Conservation (phyloP, 92 coral and sea anemone species). For the Zoanthus sociatus region DNA sequence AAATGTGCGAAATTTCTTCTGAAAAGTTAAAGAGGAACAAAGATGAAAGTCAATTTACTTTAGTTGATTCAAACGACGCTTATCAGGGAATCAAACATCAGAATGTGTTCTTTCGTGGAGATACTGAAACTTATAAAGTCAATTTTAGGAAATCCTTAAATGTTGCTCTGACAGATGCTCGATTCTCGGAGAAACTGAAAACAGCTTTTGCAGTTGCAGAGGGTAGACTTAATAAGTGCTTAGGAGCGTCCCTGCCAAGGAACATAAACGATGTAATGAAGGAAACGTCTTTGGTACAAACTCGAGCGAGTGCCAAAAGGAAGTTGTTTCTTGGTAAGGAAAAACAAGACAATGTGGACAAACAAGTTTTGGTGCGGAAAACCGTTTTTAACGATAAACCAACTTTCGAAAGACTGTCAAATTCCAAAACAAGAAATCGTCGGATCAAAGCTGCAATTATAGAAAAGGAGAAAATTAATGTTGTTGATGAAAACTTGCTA, state of each 20-base stretch:
- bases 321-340: neutral
- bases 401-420: neutral
- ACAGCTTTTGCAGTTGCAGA: conserved; percentile 47
- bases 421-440: neutral
- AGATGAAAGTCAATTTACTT: neutral
- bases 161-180: conserved; percentile 52
- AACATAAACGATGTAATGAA: neutral
- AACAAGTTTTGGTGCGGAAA: neutral
- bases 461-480: neutral
- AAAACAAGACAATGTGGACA: neutral
- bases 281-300: neutral
- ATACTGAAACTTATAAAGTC: neutral
- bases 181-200: conserved; percentile 19
- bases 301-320: neutral
- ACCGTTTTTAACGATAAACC: neutral
- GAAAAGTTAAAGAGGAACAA: neutral
- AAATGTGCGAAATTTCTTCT: neutral
- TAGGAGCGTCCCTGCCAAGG: neutral
- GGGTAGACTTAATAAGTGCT: conserved; percentile 31
- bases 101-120: neutral
- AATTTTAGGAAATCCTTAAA: neutral
- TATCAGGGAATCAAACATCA: conserved; percentile 12
- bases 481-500: neutral
- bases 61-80: conserved; percentile 40
- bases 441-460: neutral